phyloP scores from a whole-genome alignment of 1,140 invertebrate genomes.

The Cydia splendana region DNA sequence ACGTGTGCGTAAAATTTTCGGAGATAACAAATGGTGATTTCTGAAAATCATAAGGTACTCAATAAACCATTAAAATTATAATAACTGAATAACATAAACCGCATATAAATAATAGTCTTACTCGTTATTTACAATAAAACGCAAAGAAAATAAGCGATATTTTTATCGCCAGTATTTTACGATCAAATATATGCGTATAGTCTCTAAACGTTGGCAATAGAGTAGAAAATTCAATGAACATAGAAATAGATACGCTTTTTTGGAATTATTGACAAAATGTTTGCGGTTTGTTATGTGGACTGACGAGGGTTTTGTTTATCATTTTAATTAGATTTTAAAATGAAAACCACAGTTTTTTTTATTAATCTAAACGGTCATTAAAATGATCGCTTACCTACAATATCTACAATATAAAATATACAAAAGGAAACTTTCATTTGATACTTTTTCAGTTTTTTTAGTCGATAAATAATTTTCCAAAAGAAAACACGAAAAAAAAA shows the following conservation, averaged over 20 bases:
- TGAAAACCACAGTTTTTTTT: neutral
- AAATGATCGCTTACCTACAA: too few relatives aligned
- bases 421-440: neutral
- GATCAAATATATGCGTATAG: neutral
- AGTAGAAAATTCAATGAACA: neutral
- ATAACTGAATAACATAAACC: neutral
- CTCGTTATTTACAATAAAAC: neutral
- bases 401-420: too few relatives aligned
- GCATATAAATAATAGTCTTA: neutral
- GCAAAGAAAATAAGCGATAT: neutral
- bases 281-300: neutral
- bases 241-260: neutral
- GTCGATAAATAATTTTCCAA: neutral
- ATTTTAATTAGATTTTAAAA: slow-evolving; percentile 12
- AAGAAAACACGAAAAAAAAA: neutral
- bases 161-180: neutral
- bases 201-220: neutral
- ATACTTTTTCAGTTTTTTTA: neutral
- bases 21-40: too few relatives aligned
- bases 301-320: neutral
- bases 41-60: too few relatives aligned
- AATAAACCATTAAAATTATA: neutral
- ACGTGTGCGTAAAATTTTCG: too few relatives aligned
- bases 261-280: neutral
- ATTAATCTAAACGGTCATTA: neutral